Evolutionary conservation across 2,113 vertebrate species (phyloP), one percentile per base, ranked within the genome.

Genomic region (Copsychus sechellarum): DNA sequence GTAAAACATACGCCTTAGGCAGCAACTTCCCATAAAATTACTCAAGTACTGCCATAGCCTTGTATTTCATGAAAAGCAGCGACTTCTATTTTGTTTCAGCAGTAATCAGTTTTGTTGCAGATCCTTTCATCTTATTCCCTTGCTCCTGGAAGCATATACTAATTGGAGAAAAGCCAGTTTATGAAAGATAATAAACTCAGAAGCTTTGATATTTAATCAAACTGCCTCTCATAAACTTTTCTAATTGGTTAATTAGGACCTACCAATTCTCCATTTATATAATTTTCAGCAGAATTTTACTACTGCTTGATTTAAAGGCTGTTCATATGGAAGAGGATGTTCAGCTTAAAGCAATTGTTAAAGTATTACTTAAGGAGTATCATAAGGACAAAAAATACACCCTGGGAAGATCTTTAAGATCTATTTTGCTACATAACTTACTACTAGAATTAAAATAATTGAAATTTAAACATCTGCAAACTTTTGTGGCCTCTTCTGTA

Each of bases 91-190:
- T 95, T 86, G 28, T 81, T 95, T 92, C 71, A 81, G 45, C 77
- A 88, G 64, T 88, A 94, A 96, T 88, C 90, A 69, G 84, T 85
- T 93, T 86, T 86, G 66, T 71, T 81, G 47, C 42, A 82, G 78
- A 70, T 43, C 56, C 81, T 97, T 96, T 97, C 79, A 95, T 92
- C 90, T 86, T 64, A 77, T 51, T 81, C 34, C 56, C 34, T 38
- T 73, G 79, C 42, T 90, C 85, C 76, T 88, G 48, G 90, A 95
- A 84, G 56, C 50, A 69, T 7, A 92, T 23, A 57, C 88, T 95
- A 94, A 95, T 96, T 94, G 66, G 78, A 96, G 73, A 84, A 90
- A 79, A 95, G 69, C 47, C 56, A 73, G 80, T 88, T 96, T 94
- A 93, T 70, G 73, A 79, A 86, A 78, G 74, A 92, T 60, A 93